Conservation (phyloP, 1,140 invertebrate species). For the Kradibia gibbosae region DNA sequence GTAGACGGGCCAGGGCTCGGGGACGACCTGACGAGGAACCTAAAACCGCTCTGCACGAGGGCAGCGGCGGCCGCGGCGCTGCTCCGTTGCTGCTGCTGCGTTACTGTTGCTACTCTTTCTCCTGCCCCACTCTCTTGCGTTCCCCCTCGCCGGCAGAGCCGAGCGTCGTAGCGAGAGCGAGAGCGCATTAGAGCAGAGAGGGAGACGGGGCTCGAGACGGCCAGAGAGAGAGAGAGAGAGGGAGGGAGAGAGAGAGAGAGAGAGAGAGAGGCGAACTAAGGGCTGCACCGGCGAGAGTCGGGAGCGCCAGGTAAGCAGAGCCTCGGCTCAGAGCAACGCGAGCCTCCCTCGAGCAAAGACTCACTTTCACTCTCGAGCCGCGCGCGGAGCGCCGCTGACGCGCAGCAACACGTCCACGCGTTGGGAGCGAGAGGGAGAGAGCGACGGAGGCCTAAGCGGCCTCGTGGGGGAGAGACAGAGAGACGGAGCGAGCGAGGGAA, state of each 20-base stretch:
- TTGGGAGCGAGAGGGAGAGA: neutral
- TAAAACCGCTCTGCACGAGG: conserved; percentile 47
- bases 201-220: neutral
- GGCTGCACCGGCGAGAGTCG: conserved; percentile 60
- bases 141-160: neutral
- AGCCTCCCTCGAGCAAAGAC: conserved; percentile 72
- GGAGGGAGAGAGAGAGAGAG: conserved; percentile 35
- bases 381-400: neutral
- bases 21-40: conserved; percentile 67
- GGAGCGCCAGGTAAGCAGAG: conserved; percentile 67
- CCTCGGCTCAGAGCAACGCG: conserved; percentile 71
- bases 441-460: neutral
- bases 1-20: conserved; percentile 57
- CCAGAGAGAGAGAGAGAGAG: conserved; percentile 36
- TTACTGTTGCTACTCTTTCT: neutral
- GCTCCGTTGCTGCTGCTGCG: neutral
- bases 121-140: neutral
- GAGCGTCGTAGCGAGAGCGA: too few relatives aligned
- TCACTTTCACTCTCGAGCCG: conserved; percentile 69
- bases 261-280: conserved; percentile 59
- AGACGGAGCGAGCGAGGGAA: neutral
- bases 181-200: too few relatives aligned
- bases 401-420: neutral
- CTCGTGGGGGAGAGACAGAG: neutral
- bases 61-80: neutral